Evolutionary conservation across 1,140 invertebrate genomes (phyloP), one percentile per base, ranked within the genome.

Genomic region (Limonius californicus): DNA sequence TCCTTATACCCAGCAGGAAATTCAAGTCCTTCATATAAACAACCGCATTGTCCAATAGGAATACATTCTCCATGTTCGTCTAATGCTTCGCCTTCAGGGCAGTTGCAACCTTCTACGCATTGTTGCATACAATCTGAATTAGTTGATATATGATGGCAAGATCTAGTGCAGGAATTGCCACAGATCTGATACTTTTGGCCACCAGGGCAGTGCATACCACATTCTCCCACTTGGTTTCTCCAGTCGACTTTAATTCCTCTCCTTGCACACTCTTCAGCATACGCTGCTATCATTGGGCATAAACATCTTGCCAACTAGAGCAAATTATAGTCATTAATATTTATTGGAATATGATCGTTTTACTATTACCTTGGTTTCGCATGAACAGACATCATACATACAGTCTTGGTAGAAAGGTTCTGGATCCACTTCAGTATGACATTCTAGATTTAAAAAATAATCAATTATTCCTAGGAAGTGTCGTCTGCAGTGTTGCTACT

Each of bases 91-190:
- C 90, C 91, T 45, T 81, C 76, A 0, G 91, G 89, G 74, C 93
- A 96, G 61, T 90, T 89, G 76, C 93, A 95, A 0, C 93, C 93
- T 74, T 95, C 92, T 0, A 93, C 88, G 71, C 93, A 95, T 30
- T 78, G 80, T 12, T 82, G 80, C 42, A 76, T 78, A 73, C 89
- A 90, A 23, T 75, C 67, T 1, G 76, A 70, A 42, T 76, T 71
- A 16, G 70, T 74, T 1, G 80, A 74, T 19, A 90, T 75, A 74
- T 90, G 88, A 2, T 80, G 69, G 68, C 91, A 94, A 16, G 86
- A 87, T 14, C 87, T 79, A 1, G 83, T 77, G 69, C 91, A 93
- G 3, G 87, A 85, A 72, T 89, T 86, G 1, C 87, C 88, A 70
- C 91, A 93, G 14, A 87, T 82, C 67, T 90, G 87, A 75, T 89